Evolutionary conservation across 92 coral and sea anemone genomes (phyloP).

Genomic region (Bergia sp.): DNA sequence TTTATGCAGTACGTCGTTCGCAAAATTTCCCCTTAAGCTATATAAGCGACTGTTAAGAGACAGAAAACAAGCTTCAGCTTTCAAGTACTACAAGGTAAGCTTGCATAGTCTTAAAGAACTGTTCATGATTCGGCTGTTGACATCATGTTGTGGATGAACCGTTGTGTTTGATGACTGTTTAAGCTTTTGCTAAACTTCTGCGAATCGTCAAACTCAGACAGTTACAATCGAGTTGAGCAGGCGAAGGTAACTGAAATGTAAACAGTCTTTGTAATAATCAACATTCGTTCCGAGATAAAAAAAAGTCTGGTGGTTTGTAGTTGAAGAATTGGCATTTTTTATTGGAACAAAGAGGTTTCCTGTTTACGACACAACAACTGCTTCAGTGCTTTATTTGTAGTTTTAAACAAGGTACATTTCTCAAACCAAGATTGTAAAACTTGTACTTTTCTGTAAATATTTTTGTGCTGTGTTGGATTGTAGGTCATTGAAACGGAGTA

Average conservation of each 20-base stretch:
- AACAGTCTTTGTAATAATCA: not conserved
- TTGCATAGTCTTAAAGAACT: not conserved
- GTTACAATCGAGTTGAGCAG: not conserved
- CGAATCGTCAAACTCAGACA: not conserved
- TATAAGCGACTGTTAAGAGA: slow-evolving; percentile 27
- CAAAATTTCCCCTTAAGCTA: slow-evolving; percentile 21
- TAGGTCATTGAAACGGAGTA: not conserved
- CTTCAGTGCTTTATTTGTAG: not conserved
- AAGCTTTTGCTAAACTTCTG: not conserved
- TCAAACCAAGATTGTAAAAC: not conserved
- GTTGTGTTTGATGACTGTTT: not conserved
- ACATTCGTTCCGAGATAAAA: not conserved
- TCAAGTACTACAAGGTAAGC: slow-evolving; percentile 36
- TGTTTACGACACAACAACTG: slow-evolving; percentile 7
- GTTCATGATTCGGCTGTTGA: not conserved
- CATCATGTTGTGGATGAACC: not conserved
- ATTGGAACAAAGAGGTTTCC: slow-evolving; percentile 28
- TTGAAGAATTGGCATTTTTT: not conserved
- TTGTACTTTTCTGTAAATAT: not conserved
- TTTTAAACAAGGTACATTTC: not conserved
- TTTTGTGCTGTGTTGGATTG: not conserved
- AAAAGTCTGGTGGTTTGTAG: not conserved
- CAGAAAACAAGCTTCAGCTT: slow-evolving; percentile 33
- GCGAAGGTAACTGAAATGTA: not conserved
- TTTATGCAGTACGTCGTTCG: slow-evolving; percentile 20